A percentile compares a stretch with the other conserved stretches of the same genome.
Evolutionary conservation across 2,797 vertebrate species (phyloP).

Genomic region (Fistularia commersonii): DNA sequence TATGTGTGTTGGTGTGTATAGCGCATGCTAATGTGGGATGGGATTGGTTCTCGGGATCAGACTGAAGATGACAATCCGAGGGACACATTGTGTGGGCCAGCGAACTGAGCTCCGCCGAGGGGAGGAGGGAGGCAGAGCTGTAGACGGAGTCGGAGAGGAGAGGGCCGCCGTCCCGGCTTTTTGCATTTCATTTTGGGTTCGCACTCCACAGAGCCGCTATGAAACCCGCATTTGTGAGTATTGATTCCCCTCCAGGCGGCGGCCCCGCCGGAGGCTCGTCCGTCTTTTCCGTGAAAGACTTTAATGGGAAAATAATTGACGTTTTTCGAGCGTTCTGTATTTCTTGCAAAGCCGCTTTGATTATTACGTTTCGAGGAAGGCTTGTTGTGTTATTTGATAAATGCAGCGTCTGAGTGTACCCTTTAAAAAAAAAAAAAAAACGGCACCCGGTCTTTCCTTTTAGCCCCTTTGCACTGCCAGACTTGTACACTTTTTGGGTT

Average conservation of each 20-base stretch:
- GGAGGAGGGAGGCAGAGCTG: conserved; percentile 33
- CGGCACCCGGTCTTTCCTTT: no score
- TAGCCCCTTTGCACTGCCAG: neutral
- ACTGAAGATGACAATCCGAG: conserved; percentile 65
- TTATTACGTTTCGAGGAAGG: conserved; percentile 13
- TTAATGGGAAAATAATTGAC: conserved; percentile 29
- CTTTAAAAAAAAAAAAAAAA: no score
- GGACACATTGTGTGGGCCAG: conserved; percentile 61
- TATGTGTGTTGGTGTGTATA: conserved; percentile 49
- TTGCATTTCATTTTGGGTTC: conserved; percentile 27
- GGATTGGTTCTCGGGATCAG: conserved; percentile 63
- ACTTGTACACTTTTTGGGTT: conserved; percentile 13
- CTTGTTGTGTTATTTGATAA: conserved; percentile 6
- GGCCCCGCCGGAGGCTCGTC: conserved; percentile 30
- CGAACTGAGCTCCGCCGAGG: conserved; percentile 43
- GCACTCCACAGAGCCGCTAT: conserved; percentile 47
- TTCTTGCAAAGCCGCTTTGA: conserved; percentile 11
- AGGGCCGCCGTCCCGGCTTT: conserved; percentile 41
- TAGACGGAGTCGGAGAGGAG: conserved; percentile 36
- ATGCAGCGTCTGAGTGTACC: conserved; percentile 7
- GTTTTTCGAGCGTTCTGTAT: conserved; percentile 30
- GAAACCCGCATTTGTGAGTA: conserved; percentile 80
- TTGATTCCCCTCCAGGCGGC: conserved; percentile 51
- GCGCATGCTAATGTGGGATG: conserved; percentile 59
- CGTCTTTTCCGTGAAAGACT: conserved; percentile 32